Base-by-base conservation (phyloP, 2,888 invertebrate species). In the Himalopsyche tibetana region DNA sequence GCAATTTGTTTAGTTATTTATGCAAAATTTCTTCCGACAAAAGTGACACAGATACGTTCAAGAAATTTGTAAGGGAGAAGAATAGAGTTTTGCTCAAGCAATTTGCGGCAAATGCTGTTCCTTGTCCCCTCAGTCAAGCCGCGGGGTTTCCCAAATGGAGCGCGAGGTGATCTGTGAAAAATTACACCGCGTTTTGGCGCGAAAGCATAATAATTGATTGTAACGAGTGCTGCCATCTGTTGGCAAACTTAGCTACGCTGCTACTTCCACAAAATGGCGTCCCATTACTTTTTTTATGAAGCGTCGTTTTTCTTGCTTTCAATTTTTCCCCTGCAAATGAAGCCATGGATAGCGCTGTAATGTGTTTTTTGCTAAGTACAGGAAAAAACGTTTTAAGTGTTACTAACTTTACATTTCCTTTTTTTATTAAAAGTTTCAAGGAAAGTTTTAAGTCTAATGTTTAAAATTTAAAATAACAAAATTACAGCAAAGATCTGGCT, bases 121-220 rank as follows among this genome's bases (percentile, higher is more conserved):
- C 82, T 82, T 85, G 85, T 85, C 85, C 82, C 63, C 63, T 63
- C 28, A 63, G 51, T 51, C 15, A 51, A 51, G 63, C 63, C 63
- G 63, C 63, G 63, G 63, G 63, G 63, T 19, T 63, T 63, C 63
- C 63, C 63, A 28, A 63, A 63, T 63, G 63, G 28, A 63, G 63
- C 63, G 63, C 63, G 19, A 63, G 63, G 63, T 85, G 85, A 85
- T 85, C 82, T 82, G 85, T 85, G 85, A 85, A 85, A 85, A 85
- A 85, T 85, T 85, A 82, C 85, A 85, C 85, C 85, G 28, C 82
- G 55, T 63, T 63, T 63, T 63, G 63, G 63, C 63, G 63, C 63
- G 63, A 63, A 63, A 63, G 63, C 63, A 63, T 63, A 63, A 63
- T 63, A 63, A 63, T 63, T 63, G 63, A 63, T 63, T 63, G 63